Conservation (phyloP, 2,113 vertebrate genomes). For the Athene cunicularia region DNA sequence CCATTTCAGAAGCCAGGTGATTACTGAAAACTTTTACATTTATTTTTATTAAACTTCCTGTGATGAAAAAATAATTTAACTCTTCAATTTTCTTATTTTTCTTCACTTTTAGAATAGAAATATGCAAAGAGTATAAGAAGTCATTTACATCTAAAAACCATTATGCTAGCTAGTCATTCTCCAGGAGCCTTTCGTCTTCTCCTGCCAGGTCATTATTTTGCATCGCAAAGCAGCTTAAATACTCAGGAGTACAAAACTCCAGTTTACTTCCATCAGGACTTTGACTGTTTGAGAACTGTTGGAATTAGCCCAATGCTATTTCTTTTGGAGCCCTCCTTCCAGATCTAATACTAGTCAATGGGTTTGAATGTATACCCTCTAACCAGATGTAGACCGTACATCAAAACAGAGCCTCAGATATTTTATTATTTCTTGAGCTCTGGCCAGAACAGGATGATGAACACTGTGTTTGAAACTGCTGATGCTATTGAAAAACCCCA, state of each 20-base stretch:
- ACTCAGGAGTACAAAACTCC: neutral
- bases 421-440: slow-evolving; percentile 61
- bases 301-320: neutral
- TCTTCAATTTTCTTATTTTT: neutral
- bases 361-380: slow-evolving; percentile 23
- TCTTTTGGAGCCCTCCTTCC: neutral
- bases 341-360: neutral
- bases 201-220: neutral
- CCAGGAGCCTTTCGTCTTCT: neutral
- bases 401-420: slow-evolving; percentile 66
- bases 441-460: slow-evolving; percentile 63
- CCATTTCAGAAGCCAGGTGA: neutral
- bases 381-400: slow-evolving; percentile 34
- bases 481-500: slow-evolving; percentile 56
- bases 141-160: neutral
- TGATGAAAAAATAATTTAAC: neutral
- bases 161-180: neutral
- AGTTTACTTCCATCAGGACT: neutral
- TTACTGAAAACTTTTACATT: neutral
- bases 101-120: neutral
- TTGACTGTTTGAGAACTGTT: neutral
- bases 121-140: neutral
- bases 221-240: neutral
- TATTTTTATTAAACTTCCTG: neutral
- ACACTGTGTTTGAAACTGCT: slow-evolving; percentile 66